Conservation (phyloP, 2,113 vertebrate species). For the Forbesichthys agassizii region DNA sequence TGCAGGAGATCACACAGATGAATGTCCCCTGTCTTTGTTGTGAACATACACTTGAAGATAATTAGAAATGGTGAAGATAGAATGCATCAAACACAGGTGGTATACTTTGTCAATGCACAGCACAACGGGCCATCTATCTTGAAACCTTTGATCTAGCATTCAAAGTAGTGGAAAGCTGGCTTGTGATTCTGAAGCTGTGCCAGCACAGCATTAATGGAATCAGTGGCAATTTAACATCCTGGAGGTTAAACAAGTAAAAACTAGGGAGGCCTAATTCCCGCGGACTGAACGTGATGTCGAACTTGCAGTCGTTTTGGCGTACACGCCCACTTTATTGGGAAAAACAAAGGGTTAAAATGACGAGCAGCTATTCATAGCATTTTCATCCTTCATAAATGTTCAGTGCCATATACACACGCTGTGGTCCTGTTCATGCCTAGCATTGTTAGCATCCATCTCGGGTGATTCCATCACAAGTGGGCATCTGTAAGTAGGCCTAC, state of each 20-base stretch:
- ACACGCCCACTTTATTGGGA: too few species aligned
- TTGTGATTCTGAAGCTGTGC: constrained; percentile 43
- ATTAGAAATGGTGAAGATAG: constrained; percentile 46
- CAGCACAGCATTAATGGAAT: constrained; percentile 38
- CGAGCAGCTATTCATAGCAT: too few species aligned
- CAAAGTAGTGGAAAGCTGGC: constrained; percentile 25
- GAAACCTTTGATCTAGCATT: constrained; percentile 48
- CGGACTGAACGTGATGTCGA: too few species aligned
- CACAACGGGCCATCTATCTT: constrained; percentile 18
- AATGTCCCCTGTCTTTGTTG: constrained; percentile 7
- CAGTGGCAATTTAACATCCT: constrained; percentile 27
- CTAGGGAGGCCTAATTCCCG: too few species aligned
- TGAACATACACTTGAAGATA: constrained; percentile 32
- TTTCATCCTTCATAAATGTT: too few species aligned
- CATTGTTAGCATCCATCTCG: too few species aligned
- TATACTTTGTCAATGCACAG: constrained; percentile 19
- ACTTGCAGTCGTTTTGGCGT: too few species aligned
- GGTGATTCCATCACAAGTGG: too few species aligned
- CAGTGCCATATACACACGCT: too few species aligned
- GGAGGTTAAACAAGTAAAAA: not conserved
- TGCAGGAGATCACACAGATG: constrained; percentile 13
- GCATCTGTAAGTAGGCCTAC: too few species aligned
- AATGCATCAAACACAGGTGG: constrained; percentile 19
- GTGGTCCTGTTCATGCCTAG: too few species aligned
- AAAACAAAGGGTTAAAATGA: too few species aligned